These are phyloP conservation scores for Lethocerus indicus DNA, from an alignment of 1,140 invertebrate genomes.

Conservation along the genomic window DNA sequence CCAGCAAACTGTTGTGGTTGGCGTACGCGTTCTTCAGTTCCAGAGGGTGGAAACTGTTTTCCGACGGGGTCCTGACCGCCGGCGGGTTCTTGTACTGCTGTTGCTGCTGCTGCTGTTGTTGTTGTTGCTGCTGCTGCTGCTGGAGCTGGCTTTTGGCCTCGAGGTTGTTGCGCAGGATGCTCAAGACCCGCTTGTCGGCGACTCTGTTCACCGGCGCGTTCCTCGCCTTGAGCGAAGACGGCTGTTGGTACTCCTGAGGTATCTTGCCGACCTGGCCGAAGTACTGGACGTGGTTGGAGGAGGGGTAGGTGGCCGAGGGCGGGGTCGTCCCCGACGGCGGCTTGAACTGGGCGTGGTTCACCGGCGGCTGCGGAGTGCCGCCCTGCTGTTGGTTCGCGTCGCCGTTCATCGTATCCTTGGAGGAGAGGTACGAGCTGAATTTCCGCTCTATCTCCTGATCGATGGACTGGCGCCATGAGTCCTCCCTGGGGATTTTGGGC, in stretches of 20 bases:
- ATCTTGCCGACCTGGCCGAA: too few species aligned
- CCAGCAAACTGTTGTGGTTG: neutral
- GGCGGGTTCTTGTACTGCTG: conserved; percentile 23
- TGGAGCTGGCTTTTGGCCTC: conserved; percentile 44
- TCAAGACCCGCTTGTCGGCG: conserved; percentile 45
- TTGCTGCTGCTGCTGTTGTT: conserved; percentile 28
- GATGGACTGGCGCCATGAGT: conserved; percentile 31
- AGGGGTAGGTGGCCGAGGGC: neutral
- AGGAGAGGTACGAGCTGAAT: conserved; percentile 20
- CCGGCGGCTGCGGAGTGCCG: too few species aligned
- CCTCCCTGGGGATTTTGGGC: conserved; percentile 30
- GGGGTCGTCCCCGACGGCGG: too few species aligned
- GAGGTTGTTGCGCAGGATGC: conserved; percentile 44
- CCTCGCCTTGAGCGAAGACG: neutral
- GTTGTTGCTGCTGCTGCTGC: conserved; percentile 25
- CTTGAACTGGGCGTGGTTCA: too few species aligned
- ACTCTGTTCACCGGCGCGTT: conserved; percentile 18
- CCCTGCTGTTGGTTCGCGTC: conserved; percentile 2
- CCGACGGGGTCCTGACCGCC: too few species aligned
- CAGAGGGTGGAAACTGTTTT: neutral
- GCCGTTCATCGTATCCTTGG: conserved; percentile 16
- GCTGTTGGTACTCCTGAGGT: neutral
- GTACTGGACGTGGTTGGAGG: neutral
- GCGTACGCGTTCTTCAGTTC: neutral
- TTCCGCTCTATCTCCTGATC: conserved; percentile 36